These are phyloP conservation scores for Catharus fuscescens DNA, from an alignment of 2,113 vertebrate species.

Conservation along the genomic window DNA sequence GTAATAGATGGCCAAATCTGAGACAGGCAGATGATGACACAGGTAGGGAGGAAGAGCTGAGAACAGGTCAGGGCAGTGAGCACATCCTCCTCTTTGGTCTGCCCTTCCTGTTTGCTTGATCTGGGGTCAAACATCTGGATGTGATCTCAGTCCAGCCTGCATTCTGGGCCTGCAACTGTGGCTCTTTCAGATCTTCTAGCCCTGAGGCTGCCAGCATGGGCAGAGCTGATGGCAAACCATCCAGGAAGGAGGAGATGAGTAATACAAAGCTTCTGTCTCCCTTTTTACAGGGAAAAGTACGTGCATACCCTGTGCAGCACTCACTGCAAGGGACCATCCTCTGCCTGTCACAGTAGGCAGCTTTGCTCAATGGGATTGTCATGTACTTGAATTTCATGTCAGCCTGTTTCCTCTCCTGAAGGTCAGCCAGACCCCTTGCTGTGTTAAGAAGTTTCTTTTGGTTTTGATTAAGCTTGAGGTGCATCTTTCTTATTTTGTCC, in stretches of 20 bases:
- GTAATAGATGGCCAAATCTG: accelerated
- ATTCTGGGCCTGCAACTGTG: neutral
- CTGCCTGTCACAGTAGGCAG: neutral
- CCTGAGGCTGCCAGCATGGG: neutral
- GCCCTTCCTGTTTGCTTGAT: neutral
- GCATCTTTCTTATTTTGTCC: neutral
- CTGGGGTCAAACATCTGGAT: neutral
- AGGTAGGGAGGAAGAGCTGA: neutral
- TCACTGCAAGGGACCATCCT: neutral
- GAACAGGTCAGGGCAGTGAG: neutral
- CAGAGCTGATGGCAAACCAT: neutral
- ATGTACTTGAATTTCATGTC: neutral
- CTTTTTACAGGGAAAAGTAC: accelerated
- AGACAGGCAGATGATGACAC: neutral
- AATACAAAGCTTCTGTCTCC: neutral
- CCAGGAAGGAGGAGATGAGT: neutral
- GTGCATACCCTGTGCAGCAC: accelerated
- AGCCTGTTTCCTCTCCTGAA: neutral
- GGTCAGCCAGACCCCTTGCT: neutral
- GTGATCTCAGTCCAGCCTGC: neutral
- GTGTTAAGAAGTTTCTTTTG: neutral
- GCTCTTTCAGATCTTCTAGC: neutral
- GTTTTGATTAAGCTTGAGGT: neutral
- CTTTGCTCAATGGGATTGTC: neutral
- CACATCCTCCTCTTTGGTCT: neutral